A percentile compares a stretch with the other conserved stretches of the same genome.
phyloP scores from a whole-genome alignment of 2,888 invertebrate species.

The Campoplex capitator region DNA sequence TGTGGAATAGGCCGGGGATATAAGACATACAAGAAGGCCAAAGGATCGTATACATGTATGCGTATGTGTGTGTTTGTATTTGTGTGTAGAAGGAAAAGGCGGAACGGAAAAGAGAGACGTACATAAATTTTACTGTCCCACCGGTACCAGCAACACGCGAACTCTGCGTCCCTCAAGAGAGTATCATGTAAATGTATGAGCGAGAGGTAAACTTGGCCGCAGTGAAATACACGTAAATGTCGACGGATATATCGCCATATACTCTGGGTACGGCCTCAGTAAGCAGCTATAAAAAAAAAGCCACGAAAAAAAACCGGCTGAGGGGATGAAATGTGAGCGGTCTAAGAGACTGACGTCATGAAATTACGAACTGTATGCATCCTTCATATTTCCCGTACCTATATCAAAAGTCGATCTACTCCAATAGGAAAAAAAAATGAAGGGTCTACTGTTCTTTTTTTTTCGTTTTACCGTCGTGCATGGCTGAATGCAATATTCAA shows the following conservation, averaged over 20 bases:
- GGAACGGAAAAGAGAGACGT: slow-evolving; percentile 64
- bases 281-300: slow-evolving; percentile 52
- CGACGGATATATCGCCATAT: slow-evolving; percentile 58
- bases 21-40: slow-evolving; percentile 11
- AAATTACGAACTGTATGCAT: slow-evolving; percentile 56
- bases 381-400: slow-evolving; percentile 6
- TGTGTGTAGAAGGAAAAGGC: slow-evolving; percentile 40
- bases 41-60: slow-evolving; percentile 9
- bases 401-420: slow-evolving; percentile 36
- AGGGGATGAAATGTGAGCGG: slow-evolving; percentile 55
- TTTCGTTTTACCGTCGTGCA: not conserved
- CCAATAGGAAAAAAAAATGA: slow-evolving; percentile 27
- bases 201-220: slow-evolving; percentile 63
- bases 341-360: slow-evolving; percentile 55
- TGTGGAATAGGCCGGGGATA: slow-evolving; percentile 27
- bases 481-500: not conserved
- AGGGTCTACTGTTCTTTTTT: not conserved
- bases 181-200: slow-evolving; percentile 68
- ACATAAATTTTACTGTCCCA: slow-evolving; percentile 69
- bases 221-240: slow-evolving; percentile 65
- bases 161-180: slow-evolving; percentile 67
- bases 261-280: slow-evolving; percentile 23
- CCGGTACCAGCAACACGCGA: slow-evolving; percentile 58
- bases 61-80: not conserved
- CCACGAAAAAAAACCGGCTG: not conserved